Conservation (phyloP, 2,113 vertebrate species). For the Nematolebias whitei region DNA sequence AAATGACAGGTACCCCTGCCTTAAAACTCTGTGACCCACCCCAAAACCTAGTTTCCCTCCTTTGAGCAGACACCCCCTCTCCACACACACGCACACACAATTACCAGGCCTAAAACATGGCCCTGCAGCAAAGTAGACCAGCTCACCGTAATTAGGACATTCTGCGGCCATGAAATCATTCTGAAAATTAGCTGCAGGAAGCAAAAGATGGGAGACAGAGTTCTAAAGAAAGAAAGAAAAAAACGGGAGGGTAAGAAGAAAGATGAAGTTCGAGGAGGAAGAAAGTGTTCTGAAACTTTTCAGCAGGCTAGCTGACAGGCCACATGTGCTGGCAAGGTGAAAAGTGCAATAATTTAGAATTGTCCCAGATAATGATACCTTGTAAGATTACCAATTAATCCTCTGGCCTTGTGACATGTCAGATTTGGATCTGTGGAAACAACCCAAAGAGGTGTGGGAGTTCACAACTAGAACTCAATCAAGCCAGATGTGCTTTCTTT, state of each 20-base stretch:
- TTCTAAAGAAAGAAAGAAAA: constrained; percentile 48
- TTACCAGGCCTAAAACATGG: constrained; percentile 65
- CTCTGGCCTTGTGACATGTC: constrained; percentile 73
- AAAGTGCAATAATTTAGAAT: constrained; percentile 62
- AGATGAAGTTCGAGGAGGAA: constrained; percentile 49
- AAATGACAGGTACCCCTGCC: constrained; percentile 75
- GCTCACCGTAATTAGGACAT: constrained; percentile 80
- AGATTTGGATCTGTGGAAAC: constrained; percentile 67
- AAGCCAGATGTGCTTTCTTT: constrained; percentile 35
- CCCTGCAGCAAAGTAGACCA: constrained; percentile 75
- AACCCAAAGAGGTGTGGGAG: constrained; percentile 53
- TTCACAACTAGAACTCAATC: constrained; percentile 47
- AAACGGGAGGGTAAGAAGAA: constrained; percentile 42
- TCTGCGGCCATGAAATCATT: constrained; percentile 81
- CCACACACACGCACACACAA: constrained; percentile 16
- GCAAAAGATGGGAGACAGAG: constrained; percentile 64
- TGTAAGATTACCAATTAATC: constrained; percentile 81
- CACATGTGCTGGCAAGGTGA: constrained; percentile 67
- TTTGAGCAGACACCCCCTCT: too few relatives aligned
- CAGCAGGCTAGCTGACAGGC: constrained; percentile 60
- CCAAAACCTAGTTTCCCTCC: constrained; percentile 59
- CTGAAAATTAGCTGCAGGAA: constrained; percentile 79
- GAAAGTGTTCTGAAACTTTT: constrained; percentile 71
- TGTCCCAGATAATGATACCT: constrained; percentile 70
- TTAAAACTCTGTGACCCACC: constrained; percentile 71